Evolutionary conservation across 2,113 vertebrate species (phyloP), one percentile per base, ranked within the genome.

Genomic region (Cavia porcellus): DNA sequence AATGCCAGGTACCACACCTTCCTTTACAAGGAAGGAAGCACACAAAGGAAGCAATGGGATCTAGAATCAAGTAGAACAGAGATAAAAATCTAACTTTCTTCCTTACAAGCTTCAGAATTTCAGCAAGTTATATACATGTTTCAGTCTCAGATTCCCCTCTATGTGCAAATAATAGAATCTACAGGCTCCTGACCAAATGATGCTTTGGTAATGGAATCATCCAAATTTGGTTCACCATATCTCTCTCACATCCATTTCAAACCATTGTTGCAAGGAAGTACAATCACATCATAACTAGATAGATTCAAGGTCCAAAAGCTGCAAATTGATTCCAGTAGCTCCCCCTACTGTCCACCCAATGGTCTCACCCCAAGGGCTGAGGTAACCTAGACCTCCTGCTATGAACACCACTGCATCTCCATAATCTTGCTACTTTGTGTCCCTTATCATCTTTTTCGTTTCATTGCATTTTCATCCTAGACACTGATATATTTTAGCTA

Each of bases 51-150:
- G 82, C 10, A 57, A 42, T 30, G 15, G 45, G 50, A 74, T 55
- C 79, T 68, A 75, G 55, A 95, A 11, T 74, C 55, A 20, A 1
- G 14, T 45, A 52, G 2, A 83, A 38, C 4, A 70, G 3, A 14
- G 10, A 86, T 87, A 87, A 79, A 75, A 86, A 72, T 79, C 22
- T 61, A 77, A 59, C 32, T 74, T 74, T 93, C 32, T 88, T 17
- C 87, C 14, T 93, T 79, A 47, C n/a, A 68, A 32, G n/a, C 28
- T 95, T 95, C 75, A 24, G 82, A 5, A 61, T 93, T 83, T 95
- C 30, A 91, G 1, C 7, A 95, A 80, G 1, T 66, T 74, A 50
- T 35, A 77, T 83, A 3, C 92, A 57, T 30, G 19, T 15, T 47
- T 74, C 6, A 61, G 77, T 24, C 12, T 80, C 32, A 57, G 25